A percentile compares a stretch with the other conserved stretches of the same genome.
These are phyloP conservation scores for Zygogramma bicolorata DNA, from an alignment of 2,888 invertebrate species.

Conservation along the genomic window DNA sequence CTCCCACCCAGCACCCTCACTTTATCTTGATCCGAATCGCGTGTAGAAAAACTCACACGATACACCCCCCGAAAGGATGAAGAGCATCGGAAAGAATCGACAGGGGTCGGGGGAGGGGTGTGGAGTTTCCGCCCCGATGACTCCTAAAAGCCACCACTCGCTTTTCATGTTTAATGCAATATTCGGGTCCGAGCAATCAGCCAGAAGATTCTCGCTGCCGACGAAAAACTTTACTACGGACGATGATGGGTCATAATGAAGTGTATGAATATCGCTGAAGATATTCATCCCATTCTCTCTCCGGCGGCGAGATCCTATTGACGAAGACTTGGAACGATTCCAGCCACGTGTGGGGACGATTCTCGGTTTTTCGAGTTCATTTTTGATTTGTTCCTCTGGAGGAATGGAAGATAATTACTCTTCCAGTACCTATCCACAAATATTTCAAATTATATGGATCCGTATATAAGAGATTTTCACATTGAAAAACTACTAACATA, in stretches of 20 bases:
- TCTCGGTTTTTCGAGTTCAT: too few species aligned
- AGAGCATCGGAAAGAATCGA: neutral
- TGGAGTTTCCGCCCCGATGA: constrained; percentile 62
- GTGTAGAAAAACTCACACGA: neutral
- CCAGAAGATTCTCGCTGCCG: constrained; percentile 53
- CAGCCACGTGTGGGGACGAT: neutral
- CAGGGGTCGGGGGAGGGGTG: constrained; percentile 39
- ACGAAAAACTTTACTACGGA: neutral
- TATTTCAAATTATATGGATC: neutral
- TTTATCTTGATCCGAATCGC: neutral
- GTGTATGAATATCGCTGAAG: neutral
- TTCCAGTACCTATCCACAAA: too few species aligned
- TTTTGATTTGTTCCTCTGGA: too few species aligned
- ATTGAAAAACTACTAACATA: neutral
- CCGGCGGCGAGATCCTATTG: too few species aligned
- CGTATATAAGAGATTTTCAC: neutral
- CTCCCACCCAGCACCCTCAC: too few species aligned
- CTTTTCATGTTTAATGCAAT: constrained; percentile 66
- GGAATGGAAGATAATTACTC: too few species aligned
- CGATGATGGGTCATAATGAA: neutral
- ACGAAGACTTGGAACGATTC: neutral
- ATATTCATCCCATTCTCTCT: too few species aligned
- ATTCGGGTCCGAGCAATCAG: constrained; percentile 57
- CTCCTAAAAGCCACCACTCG: constrained; percentile 61
- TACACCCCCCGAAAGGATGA: neutral